Conservation (phyloP, 2,797 vertebrate species). For the Thalassophryne amazonica region DNA sequence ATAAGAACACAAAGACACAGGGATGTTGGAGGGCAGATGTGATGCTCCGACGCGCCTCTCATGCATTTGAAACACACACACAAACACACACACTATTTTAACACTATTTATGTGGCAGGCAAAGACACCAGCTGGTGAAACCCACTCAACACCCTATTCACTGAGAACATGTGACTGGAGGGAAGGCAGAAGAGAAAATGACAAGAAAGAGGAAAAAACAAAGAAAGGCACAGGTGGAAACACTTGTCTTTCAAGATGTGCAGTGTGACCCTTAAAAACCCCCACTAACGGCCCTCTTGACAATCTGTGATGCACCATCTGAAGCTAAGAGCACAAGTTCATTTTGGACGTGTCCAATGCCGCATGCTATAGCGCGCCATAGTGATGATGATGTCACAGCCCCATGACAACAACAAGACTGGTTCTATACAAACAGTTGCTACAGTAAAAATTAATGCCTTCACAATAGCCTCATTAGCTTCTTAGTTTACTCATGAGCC, state of each 20-base stretch:
- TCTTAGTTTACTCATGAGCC: too few relatives aligned
- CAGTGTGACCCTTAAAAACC: slow-evolving; percentile 18
- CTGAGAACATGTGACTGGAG: slow-evolving; percentile 46
- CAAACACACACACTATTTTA: slow-evolving; percentile 37
- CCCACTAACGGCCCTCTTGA: too few relatives aligned
- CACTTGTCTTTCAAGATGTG: slow-evolving; percentile 44
- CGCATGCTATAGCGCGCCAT: too few relatives aligned
- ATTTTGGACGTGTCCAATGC: too few relatives aligned
- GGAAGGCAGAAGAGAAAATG: slow-evolving; percentile 17
- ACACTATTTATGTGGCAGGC: slow-evolving; percentile 59
- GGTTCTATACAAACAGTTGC: too few relatives aligned
- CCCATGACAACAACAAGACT: too few relatives aligned
- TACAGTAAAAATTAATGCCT: too few relatives aligned
- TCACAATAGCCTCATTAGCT: too few relatives aligned
- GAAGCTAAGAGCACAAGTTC: too few relatives aligned
- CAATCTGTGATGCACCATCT: too few relatives aligned
- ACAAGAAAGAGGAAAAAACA: slow-evolving; percentile 3
- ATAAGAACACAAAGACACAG: slow-evolving; percentile 26
- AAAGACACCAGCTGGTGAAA: slow-evolving; percentile 72
- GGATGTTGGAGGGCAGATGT: slow-evolving; percentile 47
- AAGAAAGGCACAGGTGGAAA: slow-evolving; percentile 56
- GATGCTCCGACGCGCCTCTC: slow-evolving; percentile 43
- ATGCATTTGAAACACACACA: slow-evolving; percentile 45
- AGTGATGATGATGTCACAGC: too few relatives aligned
- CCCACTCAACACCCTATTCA: slow-evolving; percentile 68